Base-by-base conservation (phyloP, 2,797 vertebrate genomes). In the Halcyon leucocephala region DNA sequence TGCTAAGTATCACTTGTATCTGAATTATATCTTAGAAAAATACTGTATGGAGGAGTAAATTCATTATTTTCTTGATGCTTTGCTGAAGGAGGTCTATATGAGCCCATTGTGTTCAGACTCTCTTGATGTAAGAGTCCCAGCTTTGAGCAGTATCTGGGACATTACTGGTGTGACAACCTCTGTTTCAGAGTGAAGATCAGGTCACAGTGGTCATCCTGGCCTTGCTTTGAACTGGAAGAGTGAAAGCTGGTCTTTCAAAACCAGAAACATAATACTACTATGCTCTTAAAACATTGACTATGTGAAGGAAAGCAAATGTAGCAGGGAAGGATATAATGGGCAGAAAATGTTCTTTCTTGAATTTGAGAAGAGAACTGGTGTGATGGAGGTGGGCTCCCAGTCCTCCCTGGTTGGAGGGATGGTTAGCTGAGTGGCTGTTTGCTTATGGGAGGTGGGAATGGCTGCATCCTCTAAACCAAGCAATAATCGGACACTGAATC, bases 401-500 rank as follows among this genome's bases (percentile, higher is more conserved):
- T 22, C 33, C 29, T 85, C 33, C 33, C 80, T 84, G 24, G 14
- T 42, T 55, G 3, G 0, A 65, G 42, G 2, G 6, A 52, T 67
- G 31, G 24, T 82, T 41, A 87, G 67, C 29, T 52, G 74, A 87
- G 77, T 13, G 29, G 86, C 42, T 60, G 66, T 89, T 93, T 87
- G 64, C 37, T 82, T 92, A 57, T 39, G 71, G 83, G 89, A 83
- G 62, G 65, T 71, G 61, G 72, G 65, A 88, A 90, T 0, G 18
- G 65, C 72, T 86, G 69, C 46, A 26, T 78, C 0, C 0, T 25
- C 28, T 79, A 94, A 96, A 91, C 85, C 26, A 29, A 74, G 46
- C 82, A 54, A 72, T 88, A 90, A 94, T 86, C 2, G 0, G 80
- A 42, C 61, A n/a, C 82, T 64, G 48, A 76, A 55, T 64, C 78